Base-by-base conservation (phyloP, 1,140 invertebrate species). In the Onthophagus taurus region DNA sequence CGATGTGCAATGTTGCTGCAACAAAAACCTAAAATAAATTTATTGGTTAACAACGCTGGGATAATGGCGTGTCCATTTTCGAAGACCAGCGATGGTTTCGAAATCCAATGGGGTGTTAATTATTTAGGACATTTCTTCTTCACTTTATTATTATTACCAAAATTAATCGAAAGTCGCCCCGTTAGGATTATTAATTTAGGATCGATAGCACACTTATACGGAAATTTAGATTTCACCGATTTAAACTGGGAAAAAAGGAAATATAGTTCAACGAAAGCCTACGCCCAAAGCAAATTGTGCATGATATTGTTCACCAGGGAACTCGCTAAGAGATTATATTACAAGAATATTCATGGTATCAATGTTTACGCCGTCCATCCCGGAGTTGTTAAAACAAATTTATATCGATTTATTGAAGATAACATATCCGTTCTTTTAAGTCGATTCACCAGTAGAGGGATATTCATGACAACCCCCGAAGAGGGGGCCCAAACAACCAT, bases 401-500 rank as follows among this genome's bases (percentile, higher is more conserved):
- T 89, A 1, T 74, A 75, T 23, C 74, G 83, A 24, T 75, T 89
- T 58, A 52, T 83, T 18, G 69, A 75, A 48, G 58, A 66, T 17
- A 1, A 61, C 57, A 5, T 42, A 39, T 59, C 61, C 77, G 64
- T 74, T 59, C 16, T 54, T 21, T 49, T 43, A 36, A 48, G 20
- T 24, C 19, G 67, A 2, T 63, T 55, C 45, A 1, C 23, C 2
- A 18, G 42, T 7, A 0, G 66, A 0, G 23, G 60, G 0, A 55
- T 43, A 17, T 66, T 75, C 35, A 66, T 75, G 16, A 83, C 82
- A 59, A 69, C 66, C 7, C 68, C 72, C 0, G 69, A 72, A 47
- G 69, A 80, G 49, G 85, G 85, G 1, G 82, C 82, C 9, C 85
- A 88, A 60, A 88, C 85, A 1, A 77, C 77, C 2, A 65, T 91